Evolutionary conservation across 2,797 vertebrate genomes (phyloP).

Genomic region (Nothura maculosa): DNA sequence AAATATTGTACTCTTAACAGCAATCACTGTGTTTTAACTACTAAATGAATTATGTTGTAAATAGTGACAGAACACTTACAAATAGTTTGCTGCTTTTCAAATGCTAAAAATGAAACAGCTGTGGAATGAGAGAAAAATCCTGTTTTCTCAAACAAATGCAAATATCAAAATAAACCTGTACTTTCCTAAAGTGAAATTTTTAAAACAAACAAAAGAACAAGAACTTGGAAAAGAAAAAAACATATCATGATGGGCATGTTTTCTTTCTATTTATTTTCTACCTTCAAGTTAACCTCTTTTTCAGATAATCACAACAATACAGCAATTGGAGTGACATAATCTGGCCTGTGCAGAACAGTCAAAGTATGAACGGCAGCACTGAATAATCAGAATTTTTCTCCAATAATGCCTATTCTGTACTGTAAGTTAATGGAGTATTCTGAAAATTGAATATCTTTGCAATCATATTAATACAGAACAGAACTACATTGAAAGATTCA

Average conservation of each 20-base stretch:
- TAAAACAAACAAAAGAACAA: not conserved
- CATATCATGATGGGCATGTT: fast-evolving
- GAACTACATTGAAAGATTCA: not conserved
- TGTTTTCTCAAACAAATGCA: not conserved
- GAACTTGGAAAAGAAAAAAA: not conserved
- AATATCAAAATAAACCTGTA: not conserved
- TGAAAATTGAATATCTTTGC: constrained; percentile 48
- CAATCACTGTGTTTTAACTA: constrained; percentile 20
- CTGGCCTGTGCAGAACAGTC: not conserved
- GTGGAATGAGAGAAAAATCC: not conserved
- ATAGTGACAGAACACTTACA: not conserved
- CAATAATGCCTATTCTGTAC: constrained; percentile 13
- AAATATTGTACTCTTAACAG: not conserved
- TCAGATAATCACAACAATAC: not conserved
- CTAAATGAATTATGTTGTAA: not conserved
- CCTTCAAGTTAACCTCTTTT: not conserved
- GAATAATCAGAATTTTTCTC: constrained; percentile 19
- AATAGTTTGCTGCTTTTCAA: not conserved
- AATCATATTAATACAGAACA: constrained; percentile 42
- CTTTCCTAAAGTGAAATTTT: not conserved
- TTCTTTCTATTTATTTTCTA: not conserved
- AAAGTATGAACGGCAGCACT: not conserved
- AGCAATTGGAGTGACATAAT: not conserved
- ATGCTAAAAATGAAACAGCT: not conserved
- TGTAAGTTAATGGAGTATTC: not conserved